Base-by-base conservation (phyloP, 2,888 invertebrate species). In the Melanotus villosus region DNA sequence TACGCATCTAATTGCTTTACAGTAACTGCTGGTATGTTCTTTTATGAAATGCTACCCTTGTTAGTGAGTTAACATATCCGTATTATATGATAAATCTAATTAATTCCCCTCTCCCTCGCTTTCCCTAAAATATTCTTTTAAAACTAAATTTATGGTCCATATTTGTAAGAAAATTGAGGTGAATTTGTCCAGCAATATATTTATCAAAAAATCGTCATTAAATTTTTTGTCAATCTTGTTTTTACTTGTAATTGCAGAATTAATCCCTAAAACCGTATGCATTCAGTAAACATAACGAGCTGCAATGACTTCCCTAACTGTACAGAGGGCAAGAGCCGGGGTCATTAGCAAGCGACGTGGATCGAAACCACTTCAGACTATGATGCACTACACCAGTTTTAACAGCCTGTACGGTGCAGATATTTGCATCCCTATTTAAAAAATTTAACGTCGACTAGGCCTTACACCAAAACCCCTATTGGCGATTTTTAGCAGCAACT, bases 281-380 rank as follows among this genome's bases (percentile, higher is more conserved):
- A 38, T 14, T 38, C 14, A 12, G 12, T 41, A 16, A 23, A 47
- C 47, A 23, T 19, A 5, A 6, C 36, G 12, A n/a, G 12, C 36
- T 38, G 34, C 34, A 34, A 10, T 10, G 34, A 34, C 34, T 34
- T n/a, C 34, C n/a, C 34, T 38, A 14, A 12, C 12, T 38, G 14
- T 21, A 18, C 16, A 14, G 32, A 18, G 56, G 36, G 30, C 14
- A 56, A 56, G 9, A n/a, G 32, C 38, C 56, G 21, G 47, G 57
- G 68, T 68, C 68, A 68, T 63, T 63, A 63, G 38, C 56, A 38
- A 67, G 67, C 36, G 57, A 38, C 12, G 41, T 23, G 50, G 68
- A 62, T 68, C 68, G 63, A 68, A 68, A 63, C 63, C 68, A 47
- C 68, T 68, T 63, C 63, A 68, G 63, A 63, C 68, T 54, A 47